Conservation (phyloP, 2,888 invertebrate species). For the Agrochola lychnidis region DNA sequence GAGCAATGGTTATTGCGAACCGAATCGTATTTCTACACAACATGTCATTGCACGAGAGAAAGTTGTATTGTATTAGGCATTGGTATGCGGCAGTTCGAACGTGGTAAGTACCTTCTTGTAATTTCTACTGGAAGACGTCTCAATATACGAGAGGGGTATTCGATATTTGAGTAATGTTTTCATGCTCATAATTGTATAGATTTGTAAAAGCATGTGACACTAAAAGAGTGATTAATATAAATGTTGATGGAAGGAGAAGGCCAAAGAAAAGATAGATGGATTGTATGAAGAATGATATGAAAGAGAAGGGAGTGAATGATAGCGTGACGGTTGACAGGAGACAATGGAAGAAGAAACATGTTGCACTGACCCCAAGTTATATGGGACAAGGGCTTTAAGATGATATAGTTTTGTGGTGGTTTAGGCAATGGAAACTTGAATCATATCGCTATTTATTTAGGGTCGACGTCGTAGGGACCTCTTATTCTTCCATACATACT, state of each 20-base stretch:
- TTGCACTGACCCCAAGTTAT: no score
- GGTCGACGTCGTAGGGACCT: no score
- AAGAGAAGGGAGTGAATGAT: no score
- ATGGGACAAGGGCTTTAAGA: no score
- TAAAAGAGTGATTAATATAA: no score
- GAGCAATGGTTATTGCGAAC: slow-evolving; percentile 56
- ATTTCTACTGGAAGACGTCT: slow-evolving; percentile 15
- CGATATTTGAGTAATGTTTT: background rate
- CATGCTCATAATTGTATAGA: background rate
- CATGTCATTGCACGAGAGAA: slow-evolving; percentile 72
- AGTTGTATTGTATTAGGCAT: slow-evolving; percentile 69
- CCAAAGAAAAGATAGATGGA: no score
- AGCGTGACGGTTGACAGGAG: no score
- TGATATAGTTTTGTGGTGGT: background rate
- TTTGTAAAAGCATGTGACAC: no score
- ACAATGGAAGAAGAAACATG: no score
- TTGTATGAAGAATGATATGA: no score
- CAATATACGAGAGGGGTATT: background rate
- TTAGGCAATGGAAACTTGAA: background rate
- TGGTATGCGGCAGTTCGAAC: slow-evolving; percentile 69
- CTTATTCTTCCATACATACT: background rate
- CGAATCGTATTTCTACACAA: slow-evolving; percentile 64
- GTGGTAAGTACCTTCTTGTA: slow-evolving; percentile 63
- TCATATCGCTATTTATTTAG: background rate
- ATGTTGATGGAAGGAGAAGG: no score